phyloP scores from a whole-genome alignment of 1,140 invertebrate genomes.

The Megalopta genalis region DNA sequence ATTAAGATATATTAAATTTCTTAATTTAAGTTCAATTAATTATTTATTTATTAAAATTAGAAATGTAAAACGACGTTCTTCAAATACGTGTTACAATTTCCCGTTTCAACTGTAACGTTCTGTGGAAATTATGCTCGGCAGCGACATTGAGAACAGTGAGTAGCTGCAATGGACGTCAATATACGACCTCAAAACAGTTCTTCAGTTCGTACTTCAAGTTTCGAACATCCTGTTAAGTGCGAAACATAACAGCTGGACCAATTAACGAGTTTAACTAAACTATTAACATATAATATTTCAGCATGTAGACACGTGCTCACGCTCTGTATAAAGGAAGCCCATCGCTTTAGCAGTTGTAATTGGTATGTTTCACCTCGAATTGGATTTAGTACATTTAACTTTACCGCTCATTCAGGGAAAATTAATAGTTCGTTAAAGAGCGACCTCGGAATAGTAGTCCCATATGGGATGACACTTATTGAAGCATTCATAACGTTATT shows the following conservation, averaged over 20 bases:
- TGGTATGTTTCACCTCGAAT: constrained; percentile 6
- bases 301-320: not conserved
- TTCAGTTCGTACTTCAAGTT: not conserved
- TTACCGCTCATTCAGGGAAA: not conserved
- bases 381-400: not conserved
- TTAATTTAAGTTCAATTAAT: no score
- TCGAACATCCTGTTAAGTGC: not conserved
- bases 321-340: not conserved
- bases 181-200: not conserved
- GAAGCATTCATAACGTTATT: not conserved
- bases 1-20: no score
- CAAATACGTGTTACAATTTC: no score
- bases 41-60: no score
- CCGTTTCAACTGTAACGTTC: no score
- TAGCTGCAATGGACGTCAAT: no score
- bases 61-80: no score
- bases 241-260: not conserved
- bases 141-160: no score
- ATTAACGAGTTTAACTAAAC: constrained; percentile 1
- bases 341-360: not conserved
- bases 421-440: not conserved
- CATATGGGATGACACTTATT: not conserved
- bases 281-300: not conserved
- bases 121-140: no score
- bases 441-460: no score